Evolutionary conservation across 2,113 vertebrate genomes (phyloP).

Genomic region (Saccopteryx leptura): DNA sequence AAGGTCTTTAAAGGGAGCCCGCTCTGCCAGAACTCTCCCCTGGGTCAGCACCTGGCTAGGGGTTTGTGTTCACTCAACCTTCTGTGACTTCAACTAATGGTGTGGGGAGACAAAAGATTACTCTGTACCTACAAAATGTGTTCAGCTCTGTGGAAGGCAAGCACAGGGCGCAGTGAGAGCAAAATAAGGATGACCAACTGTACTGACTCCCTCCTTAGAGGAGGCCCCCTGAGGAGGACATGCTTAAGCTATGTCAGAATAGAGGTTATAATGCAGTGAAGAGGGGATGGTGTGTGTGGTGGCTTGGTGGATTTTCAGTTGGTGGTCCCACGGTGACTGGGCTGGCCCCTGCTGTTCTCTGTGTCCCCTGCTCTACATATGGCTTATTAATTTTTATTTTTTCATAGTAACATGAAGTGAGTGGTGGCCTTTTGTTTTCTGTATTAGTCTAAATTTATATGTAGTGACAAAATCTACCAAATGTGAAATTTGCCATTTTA

Average conservation of each 20-base stretch:
- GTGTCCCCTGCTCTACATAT: fast-evolving
- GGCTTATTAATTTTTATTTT: not conserved
- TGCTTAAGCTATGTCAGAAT: not conserved
- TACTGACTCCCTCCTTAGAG: not conserved
- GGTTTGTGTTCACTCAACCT: fast-evolving
- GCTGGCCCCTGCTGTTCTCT: too few relatives aligned
- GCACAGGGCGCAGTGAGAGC: not conserved
- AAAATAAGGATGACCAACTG: too few relatives aligned
- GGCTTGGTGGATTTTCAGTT: not conserved
- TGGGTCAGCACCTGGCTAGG: not conserved
- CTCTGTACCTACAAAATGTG: not conserved
- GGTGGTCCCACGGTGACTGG: not conserved
- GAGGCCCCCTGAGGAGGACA: not conserved
- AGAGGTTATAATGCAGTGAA: not conserved
- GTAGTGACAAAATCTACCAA: not conserved
- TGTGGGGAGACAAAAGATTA: not conserved
- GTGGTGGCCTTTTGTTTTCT: not conserved
- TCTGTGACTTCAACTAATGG: not conserved
- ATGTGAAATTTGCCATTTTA: not conserved
- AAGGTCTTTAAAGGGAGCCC: not conserved
- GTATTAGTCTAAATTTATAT: not conserved
- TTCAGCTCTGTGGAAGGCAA: too few relatives aligned
- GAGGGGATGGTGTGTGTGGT: fast-evolving
- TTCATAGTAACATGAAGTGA: not conserved
- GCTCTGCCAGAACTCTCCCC: not conserved